Percentiles rank a stretch among this genome's conserved stretches.
These are phyloP conservation scores for Alaudala cheleensis DNA, from an alignment of 2,113 vertebrate species.

Conservation along the genomic window DNA sequence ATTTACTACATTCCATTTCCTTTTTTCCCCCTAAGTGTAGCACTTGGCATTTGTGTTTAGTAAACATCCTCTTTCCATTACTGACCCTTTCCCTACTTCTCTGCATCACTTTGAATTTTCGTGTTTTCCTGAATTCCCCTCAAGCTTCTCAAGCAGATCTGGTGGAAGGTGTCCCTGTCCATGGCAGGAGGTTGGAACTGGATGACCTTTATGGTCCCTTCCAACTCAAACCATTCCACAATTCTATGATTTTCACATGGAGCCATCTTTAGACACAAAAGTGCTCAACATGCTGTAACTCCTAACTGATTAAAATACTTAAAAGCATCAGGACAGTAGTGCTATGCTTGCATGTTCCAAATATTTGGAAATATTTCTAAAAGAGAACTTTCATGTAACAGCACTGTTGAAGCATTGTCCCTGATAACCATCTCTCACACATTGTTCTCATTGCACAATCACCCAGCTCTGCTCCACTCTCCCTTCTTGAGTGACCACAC, in stretches of 20 bases:
- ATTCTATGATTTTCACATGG: neutral
- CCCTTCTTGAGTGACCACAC: conserved; percentile 73
- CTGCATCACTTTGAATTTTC: neutral
- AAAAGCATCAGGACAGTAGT: neutral
- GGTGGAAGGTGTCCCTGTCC: neutral
- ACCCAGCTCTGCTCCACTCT: conserved; percentile 59
- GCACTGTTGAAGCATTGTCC: conserved; percentile 25
- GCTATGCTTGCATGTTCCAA: neutral
- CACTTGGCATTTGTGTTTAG: neutral
- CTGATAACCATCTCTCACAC: conserved; percentile 70
- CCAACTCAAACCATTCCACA: neutral
- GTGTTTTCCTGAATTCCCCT: neutral
- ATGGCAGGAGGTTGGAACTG: neutral
- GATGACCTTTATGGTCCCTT: neutral
- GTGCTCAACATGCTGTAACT: neutral
- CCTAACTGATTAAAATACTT: neutral
- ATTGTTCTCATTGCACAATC: conserved; percentile 53
- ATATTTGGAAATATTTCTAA: neutral
- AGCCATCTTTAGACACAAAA: neutral
- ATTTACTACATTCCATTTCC: accelerated
- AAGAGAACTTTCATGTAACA: neutral
- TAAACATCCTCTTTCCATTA: neutral
- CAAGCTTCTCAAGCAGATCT: neutral
- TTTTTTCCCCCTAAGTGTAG: neutral
- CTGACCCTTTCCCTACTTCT: neutral